Base-by-base conservation (phyloP, 2,888 invertebrate genomes). In the Gymnosoma rotundatum region DNA sequence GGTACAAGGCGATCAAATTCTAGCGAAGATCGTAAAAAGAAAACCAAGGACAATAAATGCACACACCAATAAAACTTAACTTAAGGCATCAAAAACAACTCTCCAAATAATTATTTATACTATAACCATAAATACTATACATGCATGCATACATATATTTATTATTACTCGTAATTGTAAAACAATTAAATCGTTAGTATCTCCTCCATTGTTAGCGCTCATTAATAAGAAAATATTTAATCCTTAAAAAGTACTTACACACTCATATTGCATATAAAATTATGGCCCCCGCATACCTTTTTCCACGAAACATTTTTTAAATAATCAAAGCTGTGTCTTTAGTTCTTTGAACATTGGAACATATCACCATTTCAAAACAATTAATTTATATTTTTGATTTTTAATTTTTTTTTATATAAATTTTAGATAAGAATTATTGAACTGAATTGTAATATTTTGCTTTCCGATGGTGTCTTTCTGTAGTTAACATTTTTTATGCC, bases 1-100 rank as follows among this genome's bases (percentile, higher is more conserved):
- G 96, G 96, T 64, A 95, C 96, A 88, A 93, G 95, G 83, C 93
- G 95, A 87, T 93, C 94, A n/a, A 94, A 94, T 83, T 93, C 94
- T 82, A 94, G 94, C 88, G 95, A 95, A 89, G 94, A 94, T 84
- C 94, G 94, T 87, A 93, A 93, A 84, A 92, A 92, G 88, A 93
- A 93, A 80, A 92, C 93, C 73, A 93, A 94, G 91, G 94, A 95
- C 87, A 84, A 70, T 61, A 93, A 94, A 79, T 95, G 95, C 90
- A 94, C 94, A 87, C 94, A 94, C 88, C 95, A 95, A 89, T 95
- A 91, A 91, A 84, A 38, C 16, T 42, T 25, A n/a, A 20, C 14
- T n/a, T n/a, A 25, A 54, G 16, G 45, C 21, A 52, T 58, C 50
- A 69, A 14, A 66, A 66, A 32, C 8, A 50, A 25, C 58, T 67